These are phyloP conservation scores for Hestina assimilis DNA, from an alignment of 1,140 invertebrate genomes.

Conservation along the genomic window DNA sequence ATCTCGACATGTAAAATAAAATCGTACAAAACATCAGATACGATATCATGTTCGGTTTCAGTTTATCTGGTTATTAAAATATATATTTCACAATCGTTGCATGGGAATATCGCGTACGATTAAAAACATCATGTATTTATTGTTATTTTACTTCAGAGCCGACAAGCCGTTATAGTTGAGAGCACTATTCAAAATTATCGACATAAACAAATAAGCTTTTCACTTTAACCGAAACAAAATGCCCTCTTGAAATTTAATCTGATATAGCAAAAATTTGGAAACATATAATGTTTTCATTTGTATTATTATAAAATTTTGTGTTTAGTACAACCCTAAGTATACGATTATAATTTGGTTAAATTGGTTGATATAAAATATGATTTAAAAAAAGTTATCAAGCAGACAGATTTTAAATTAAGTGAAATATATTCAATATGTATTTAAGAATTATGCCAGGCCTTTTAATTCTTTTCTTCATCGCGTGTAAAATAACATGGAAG, in stretches of 20 bases:
- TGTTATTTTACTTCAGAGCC: conserved; percentile 17
- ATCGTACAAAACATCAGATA: conserved; percentile 13
- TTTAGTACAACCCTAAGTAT: neutral
- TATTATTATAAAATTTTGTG: too few species aligned
- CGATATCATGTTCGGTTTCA: neutral
- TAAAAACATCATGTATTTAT: conserved; percentile 22
- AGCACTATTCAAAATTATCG: conserved; percentile 21
- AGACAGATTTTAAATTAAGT: too few species aligned
- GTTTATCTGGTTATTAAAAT: conserved; percentile 24
- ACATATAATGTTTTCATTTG: neutral
- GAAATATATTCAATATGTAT: too few species aligned
- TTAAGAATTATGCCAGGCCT: too few species aligned
- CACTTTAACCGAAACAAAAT: neutral
- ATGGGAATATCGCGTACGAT: conserved; percentile 17
- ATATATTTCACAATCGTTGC: conserved; percentile 19
- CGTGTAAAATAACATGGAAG: too few species aligned
- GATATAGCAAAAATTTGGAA: too few species aligned
- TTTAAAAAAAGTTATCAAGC: too few species aligned
- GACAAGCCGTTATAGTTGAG: conserved; percentile 16
- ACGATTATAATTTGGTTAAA: too few species aligned
- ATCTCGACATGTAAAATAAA: conserved; percentile 10
- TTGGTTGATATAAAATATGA: too few species aligned
- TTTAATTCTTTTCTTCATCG: too few species aligned
- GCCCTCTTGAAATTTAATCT: neutral
- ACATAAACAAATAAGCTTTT: neutral